Base-by-base conservation (phyloP, 2,888 invertebrate genomes). In the Autographa pulchrina region DNA sequence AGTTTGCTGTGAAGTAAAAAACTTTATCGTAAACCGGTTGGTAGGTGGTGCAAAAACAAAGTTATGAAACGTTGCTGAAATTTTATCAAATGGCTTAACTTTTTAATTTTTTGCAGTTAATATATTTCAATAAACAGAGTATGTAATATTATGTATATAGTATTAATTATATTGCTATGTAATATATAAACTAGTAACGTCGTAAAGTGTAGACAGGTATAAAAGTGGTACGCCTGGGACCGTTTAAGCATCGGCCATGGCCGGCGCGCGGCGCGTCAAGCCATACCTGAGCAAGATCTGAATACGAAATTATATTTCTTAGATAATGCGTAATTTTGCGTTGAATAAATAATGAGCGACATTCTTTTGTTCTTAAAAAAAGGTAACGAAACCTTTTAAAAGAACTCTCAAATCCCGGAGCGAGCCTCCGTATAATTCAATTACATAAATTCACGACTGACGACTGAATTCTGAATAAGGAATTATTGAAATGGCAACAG, bases 401-500 rank as follows among this genome's bases (percentile, higher is more conserved):
- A 68, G 67, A 74, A 68, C 56, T 71, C 67, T 59, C 58, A 64
- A 82, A 77, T 80, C 81, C 62, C 78, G 35, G 61, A 38, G 63
- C 64, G 67, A 67, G 75, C 62, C 63, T 69, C 65, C 68, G 72
- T 72, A 61, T 77, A 78, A 84, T 80, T 82, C 68, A 82, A 77
- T 82, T 78, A 83, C 66, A 80, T 76, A 73, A 82, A 80, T 74
- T 79, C 78, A 73, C 65, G 71, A 72, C 65, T 82, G 74, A 75
- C 68, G 80, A 78, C 75, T 75, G 74, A 76, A 73, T 81, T 70
- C 66, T 65, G 67, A 76, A 75, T 68, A 79, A 77, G 70, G 75
- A 72, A 82, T 76, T 78, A 81, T 80, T 74, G 75, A 75, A 80
- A 78, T 70, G 75, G 80, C 82, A 82, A 82, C 83, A 83, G 80